Evolutionary conservation across 2,113 vertebrate species (phyloP), one percentile per base, ranked within the genome.

Genomic region (Thunnus thynnus): DNA sequence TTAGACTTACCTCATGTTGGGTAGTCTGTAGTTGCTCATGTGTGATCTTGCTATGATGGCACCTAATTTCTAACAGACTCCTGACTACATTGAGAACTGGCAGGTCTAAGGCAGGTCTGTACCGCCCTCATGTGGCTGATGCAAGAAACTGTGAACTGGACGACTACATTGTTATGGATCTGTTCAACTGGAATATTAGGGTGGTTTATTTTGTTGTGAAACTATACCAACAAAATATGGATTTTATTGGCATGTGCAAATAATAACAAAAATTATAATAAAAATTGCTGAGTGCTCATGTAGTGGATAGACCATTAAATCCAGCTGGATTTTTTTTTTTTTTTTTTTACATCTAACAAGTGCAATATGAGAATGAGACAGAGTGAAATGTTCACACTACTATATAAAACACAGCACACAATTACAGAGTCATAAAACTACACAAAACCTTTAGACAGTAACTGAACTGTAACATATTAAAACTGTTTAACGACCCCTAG

Each of bases 31-130:
- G 58, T 64, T 68, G 56, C 75, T 84, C 50, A 60, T 67, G 61
- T 76, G 62, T 57, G 44, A 51, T 78, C 18, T 72, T 60, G 22
- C 61, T 41, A 44, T 73, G 61, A 67, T 82, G 74, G 36, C 18
- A 50, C 36, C n/a, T 86, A 65, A 82, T 85, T 86, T 85, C 50
- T 73, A 85, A 82, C 73, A 82, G 61, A 80, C 36, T 5, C 32
- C n/a, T 32, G 16, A 77, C 30, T 47, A 18, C 6, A n/a, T 4
- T 17, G 44, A 63, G 22, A 16, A 14, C 14, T 20, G 32, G 22
- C 46, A 57, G 48, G 13, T 8, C 52, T 67, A n/a, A 14, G 22
- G 7, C 60, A 51, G 63, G 22, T 77, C 57, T 52, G 41, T 60
- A 76, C 8, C 62, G 2, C 82, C 83, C 76, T 68, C 88, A 2